Evolutionary conservation across 2,888 invertebrate genomes (phyloP).

Genomic region (Aspidiotus rigidus): DNA sequence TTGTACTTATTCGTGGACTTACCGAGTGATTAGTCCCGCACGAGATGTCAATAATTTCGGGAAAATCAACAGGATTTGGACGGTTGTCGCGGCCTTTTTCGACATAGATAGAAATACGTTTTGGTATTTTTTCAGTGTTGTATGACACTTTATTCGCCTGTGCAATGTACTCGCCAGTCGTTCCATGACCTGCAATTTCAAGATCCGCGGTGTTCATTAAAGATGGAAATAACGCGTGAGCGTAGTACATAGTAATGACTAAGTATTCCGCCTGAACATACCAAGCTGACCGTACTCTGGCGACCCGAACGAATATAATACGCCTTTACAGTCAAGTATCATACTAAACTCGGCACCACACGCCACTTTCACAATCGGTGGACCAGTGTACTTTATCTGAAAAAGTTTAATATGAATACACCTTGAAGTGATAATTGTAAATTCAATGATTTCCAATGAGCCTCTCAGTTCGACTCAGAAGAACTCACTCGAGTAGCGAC

Average conservation of each 20-base stretch:
- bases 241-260: no score
- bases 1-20: conserved; percentile 23
- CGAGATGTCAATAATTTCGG: conserved; percentile 78
- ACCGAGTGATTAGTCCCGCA: conserved; percentile 89
- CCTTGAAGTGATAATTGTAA: not conserved
- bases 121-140: conserved; percentile 75
- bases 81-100: conserved; percentile 82
- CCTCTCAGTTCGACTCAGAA: no score
- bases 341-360: conserved; percentile 90
- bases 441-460: not conserved
- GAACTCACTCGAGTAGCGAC: conserved; percentile 12
- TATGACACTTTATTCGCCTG: conserved; percentile 79
- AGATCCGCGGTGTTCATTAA: not conserved
- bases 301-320: conserved; percentile 80
- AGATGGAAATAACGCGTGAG: no score
- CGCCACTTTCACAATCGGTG: conserved; percentile 77
- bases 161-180: conserved; percentile 89
- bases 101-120: conserved; percentile 73
- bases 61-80: conserved; percentile 63
- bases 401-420: conserved; percentile 12
- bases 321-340: conserved; percentile 79
- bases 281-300: conserved; percentile 87
- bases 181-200: conserved; percentile 63
- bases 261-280: conserved; percentile 38
- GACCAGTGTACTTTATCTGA: conserved; percentile 53